Evolutionary conservation across 92 coral and sea anemone genomes (phyloP).

Genomic region (Micromussa lordhowensis): DNA sequence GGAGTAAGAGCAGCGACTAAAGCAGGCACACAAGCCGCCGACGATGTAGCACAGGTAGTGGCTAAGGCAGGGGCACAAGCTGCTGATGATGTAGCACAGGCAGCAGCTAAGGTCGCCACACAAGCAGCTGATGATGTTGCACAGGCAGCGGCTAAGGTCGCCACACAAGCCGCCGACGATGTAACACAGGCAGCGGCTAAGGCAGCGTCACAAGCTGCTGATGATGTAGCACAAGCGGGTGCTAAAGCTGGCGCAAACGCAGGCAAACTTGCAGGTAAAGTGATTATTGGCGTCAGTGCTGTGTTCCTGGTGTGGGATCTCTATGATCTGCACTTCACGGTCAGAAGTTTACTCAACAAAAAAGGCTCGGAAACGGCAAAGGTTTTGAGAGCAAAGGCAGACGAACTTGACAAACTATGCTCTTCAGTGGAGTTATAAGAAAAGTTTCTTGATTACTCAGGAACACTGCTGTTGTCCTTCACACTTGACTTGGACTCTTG

Average conservation of each 20-base stretch:
- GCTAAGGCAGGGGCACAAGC: not conserved
- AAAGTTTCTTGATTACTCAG: too few species aligned
- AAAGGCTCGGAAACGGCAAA: not conserved
- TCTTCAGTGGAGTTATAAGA: too few species aligned
- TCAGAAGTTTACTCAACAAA: not conserved
- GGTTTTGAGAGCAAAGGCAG: not conserved
- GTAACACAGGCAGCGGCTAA: not conserved
- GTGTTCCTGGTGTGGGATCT: not conserved
- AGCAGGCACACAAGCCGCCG: not conserved
- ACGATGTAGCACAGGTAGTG: not conserved
- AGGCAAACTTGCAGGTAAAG: not conserved
- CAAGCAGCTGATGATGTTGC: not conserved
- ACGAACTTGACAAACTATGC: not conserved
- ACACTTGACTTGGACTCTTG: too few species aligned
- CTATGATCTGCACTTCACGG: not conserved
- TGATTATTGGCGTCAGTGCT: not conserved
- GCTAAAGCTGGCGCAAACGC: not conserved
- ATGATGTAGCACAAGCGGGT: not conserved
- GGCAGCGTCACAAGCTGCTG: not conserved
- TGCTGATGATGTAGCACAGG: not conserved
- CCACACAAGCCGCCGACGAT: not conserved
- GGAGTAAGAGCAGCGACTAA: not conserved
- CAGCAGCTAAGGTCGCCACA: not conserved
- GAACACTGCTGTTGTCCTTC: too few species aligned
- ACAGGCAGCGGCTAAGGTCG: not conserved